Evolutionary conservation across 92 coral and sea anemone genomes (phyloP).

Genomic region (Epizoanthus illoricatus): DNA sequence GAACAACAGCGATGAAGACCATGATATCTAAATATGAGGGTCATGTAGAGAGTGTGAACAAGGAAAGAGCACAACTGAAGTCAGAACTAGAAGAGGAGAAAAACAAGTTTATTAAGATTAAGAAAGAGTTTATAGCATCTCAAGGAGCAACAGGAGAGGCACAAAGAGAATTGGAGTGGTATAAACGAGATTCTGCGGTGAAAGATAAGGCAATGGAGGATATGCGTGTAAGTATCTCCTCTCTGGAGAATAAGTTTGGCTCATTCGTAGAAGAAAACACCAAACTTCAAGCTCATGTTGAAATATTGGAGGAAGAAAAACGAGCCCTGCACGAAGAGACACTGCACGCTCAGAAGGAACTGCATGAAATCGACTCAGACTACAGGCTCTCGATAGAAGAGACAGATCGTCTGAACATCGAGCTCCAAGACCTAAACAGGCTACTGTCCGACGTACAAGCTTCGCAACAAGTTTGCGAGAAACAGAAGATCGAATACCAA

Average conservation of each 20-base stretch:
- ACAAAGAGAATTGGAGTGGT: slow-evolving; percentile 80
- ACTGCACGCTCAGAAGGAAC: slow-evolving; percentile 72
- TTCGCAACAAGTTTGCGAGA: slow-evolving; percentile 76
- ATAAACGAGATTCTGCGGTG: slow-evolving; percentile 72
- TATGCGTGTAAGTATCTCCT: slow-evolving; percentile 78
- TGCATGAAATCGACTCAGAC: slow-evolving; percentile 84
- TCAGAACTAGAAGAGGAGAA: slow-evolving; percentile 89
- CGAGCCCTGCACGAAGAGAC: slow-evolving; percentile 78
- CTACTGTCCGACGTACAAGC: slow-evolving; percentile 92
- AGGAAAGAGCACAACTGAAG: slow-evolving; percentile 73
- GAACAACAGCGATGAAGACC: slow-evolving; percentile 80
- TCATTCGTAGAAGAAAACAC: slow-evolving; percentile 89
- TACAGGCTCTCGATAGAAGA: slow-evolving; percentile 77
- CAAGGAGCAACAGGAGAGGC: slow-evolving; percentile 73
- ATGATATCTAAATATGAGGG: slow-evolving; percentile 78
- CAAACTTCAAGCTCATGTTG: slow-evolving; percentile 87
- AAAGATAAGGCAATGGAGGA: slow-evolving; percentile 86
- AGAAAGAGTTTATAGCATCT: slow-evolving; percentile 65
- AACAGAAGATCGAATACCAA: slow-evolving; percentile 79
- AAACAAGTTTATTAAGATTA: slow-evolving; percentile 68
- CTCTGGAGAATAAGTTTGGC: slow-evolving; percentile 84
- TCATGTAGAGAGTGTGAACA: slow-evolving; percentile 69
- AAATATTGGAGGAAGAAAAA: slow-evolving; percentile 90
- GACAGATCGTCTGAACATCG: slow-evolving; percentile 75
- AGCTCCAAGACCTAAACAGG: slow-evolving; percentile 80